Percentiles rank a stretch among this genome's conserved stretches.
phyloP scores from a whole-genome alignment of 1,140 invertebrate genomes.

The Ridgeia piscesae region DNA sequence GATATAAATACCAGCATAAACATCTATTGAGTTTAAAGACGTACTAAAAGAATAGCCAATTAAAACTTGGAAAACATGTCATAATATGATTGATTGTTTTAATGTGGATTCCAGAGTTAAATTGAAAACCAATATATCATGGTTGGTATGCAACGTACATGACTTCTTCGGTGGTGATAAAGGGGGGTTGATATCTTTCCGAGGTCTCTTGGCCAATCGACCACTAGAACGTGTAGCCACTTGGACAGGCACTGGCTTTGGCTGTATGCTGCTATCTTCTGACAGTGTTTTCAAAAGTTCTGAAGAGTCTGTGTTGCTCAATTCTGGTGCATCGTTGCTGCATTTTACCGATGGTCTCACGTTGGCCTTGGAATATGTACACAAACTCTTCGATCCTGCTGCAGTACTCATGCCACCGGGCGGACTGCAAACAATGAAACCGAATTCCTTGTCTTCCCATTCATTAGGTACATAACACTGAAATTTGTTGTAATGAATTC shows the following conservation, averaged over 20 bases:
- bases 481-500: background rate
- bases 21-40: background rate
- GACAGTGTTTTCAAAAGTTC: background rate
- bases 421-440: background rate
- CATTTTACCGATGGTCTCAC: background rate
- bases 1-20: background rate
- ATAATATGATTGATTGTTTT: background rate
- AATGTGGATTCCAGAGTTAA: background rate
- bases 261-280: background rate
- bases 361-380: background rate
- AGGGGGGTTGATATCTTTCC: conserved; percentile 21
- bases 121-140: background rate
- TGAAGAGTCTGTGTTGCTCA: background rate
- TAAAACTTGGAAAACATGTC: background rate
- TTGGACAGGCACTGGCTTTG: background rate
- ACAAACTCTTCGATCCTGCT: background rate
- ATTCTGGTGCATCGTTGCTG: background rate
- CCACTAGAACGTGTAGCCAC: conserved; percentile 17
- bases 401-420: background rate
- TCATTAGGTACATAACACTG: background rate
- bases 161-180: conserved; percentile 22
- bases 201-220: conserved; percentile 19
- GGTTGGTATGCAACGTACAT: background rate
- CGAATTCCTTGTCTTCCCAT: background rate
- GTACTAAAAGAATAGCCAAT: background rate